A percentile compares a stretch with the other conserved stretches of the same genome.
phyloP scores from a whole-genome alignment of 2,113 vertebrate genomes.

The Prolemur simus region DNA sequence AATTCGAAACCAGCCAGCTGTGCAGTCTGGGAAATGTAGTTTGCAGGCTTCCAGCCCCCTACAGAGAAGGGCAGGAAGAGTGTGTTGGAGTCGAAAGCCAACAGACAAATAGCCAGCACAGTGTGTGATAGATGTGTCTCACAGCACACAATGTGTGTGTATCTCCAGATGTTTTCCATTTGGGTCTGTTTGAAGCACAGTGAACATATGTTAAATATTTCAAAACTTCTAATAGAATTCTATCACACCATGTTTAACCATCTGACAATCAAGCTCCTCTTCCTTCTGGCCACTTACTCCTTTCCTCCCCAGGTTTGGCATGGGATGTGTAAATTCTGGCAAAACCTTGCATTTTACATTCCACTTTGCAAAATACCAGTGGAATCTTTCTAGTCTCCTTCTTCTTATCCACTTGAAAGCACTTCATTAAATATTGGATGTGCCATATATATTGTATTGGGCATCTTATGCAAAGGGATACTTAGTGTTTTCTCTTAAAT shows the following conservation, averaged over 20 bases:
- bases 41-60: not conserved
- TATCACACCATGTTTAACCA: not conserved
- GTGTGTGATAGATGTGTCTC: not conserved
- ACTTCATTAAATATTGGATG: not conserved
- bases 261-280: not conserved
- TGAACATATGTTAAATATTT: conserved; percentile 19
- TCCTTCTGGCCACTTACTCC: not conserved
- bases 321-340: not conserved
- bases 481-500: not conserved
- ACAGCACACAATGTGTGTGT: not conserved
- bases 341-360: not conserved
- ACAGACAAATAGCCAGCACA: not conserved
- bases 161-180: conserved; percentile 51
- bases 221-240: conserved; percentile 33
- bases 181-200: conserved; percentile 17
- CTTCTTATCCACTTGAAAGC: not conserved
- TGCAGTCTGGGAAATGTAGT: not conserved
- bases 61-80: not conserved
- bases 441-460: not conserved
- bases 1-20: not conserved
- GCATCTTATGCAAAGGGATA: not conserved
- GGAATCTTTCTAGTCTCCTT: not conserved
- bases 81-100: not conserved
- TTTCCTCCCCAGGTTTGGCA: not conserved
- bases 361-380: not conserved